Evolutionary conservation across 2,797 vertebrate genomes (phyloP).

Genomic region (Girardinus metallicus): DNA sequence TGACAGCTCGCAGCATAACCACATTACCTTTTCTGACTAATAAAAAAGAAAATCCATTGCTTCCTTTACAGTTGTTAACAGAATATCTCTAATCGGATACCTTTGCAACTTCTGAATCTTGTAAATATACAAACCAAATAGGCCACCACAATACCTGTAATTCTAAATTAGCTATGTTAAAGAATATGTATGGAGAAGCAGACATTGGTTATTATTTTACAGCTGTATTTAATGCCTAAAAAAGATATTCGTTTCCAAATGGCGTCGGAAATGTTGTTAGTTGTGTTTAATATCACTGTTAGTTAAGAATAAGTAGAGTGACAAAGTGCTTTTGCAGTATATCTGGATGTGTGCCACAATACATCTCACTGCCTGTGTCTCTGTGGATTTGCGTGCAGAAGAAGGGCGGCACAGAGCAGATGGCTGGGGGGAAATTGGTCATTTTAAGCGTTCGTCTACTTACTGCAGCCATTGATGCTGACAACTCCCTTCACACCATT

Average conservation of each 20-base stretch:
- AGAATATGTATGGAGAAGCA: background rate
- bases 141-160: background rate
- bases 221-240: background rate
- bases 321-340: background rate
- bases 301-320: background rate
- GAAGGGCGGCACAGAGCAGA: background rate
- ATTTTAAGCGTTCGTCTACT: conserved; percentile 25
- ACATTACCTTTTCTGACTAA: background rate
- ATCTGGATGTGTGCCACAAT: background rate
- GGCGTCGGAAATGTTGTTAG: background rate
- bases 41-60: background rate
- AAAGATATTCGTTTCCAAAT: background rate
- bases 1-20: background rate
- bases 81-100: background rate
- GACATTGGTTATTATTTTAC: background rate
- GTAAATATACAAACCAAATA: background rate
- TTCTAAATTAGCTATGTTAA: background rate
- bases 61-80: background rate
- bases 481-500: conserved; percentile 49
- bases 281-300: background rate
- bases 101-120: background rate
- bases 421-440: background rate
- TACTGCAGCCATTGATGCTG: conserved; percentile 38
- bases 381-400: background rate
- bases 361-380: background rate